phyloP scores from a whole-genome alignment of 2,888 invertebrate species.

The Amphimallon solstitiale region DNA sequence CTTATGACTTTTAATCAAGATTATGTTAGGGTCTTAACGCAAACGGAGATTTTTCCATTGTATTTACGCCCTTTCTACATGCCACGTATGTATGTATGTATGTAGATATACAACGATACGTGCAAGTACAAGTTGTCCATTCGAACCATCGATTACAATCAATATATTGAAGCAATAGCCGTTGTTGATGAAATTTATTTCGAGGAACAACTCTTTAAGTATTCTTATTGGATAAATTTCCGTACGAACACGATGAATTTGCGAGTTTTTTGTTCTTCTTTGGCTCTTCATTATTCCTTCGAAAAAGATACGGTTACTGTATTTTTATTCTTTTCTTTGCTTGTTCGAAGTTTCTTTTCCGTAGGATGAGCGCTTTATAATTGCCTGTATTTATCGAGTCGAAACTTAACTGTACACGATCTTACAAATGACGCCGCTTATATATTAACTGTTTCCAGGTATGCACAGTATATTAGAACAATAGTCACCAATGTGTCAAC shows the following conservation, averaged over 20 bases:
- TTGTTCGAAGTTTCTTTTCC: background rate
- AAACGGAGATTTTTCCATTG: background rate
- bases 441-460: no score
- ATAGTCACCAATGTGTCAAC: no score
- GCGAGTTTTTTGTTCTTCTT: background rate
- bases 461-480: no score
- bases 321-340: background rate
- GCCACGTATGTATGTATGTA: no score
- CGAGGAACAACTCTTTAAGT: background rate
- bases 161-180: no score
- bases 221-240: background rate
- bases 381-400: background rate
- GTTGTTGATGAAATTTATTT: slow-evolving; percentile 8
- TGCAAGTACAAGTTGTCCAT: no score
- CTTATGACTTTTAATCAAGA: slow-evolving; percentile 17
- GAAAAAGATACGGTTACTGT: background rate
- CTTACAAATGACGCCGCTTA: no score
- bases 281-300: background rate
- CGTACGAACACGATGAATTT: background rate
- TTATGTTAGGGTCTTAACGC: background rate
- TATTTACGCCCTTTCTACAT: slow-evolving; percentile 3
- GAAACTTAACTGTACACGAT: no score
- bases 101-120: no score
- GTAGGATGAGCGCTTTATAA: background rate
- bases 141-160: no score